phyloP scores from a whole-genome alignment of 2,888 invertebrate species.

The Taenaris catops region DNA sequence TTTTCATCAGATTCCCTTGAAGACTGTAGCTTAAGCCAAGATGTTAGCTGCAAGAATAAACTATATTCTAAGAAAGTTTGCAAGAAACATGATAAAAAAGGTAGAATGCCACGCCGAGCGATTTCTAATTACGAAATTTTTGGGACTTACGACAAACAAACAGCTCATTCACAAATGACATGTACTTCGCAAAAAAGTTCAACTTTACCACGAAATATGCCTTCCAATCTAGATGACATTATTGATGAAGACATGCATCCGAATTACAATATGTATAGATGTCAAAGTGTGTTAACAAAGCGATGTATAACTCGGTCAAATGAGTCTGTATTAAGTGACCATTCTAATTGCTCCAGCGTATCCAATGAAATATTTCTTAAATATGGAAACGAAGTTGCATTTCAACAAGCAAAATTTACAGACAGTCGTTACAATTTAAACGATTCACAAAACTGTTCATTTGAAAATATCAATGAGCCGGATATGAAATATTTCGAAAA shows the following conservation, averaged over 20 bases:
- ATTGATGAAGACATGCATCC: constrained; percentile 64
- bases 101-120: constrained; percentile 81
- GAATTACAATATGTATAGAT: constrained; percentile 64
- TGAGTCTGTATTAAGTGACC: constrained; percentile 70
- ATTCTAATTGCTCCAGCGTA: constrained; percentile 71
- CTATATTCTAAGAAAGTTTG: constrained; percentile 73
- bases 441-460: constrained; percentile 69
- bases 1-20: constrained; percentile 91
- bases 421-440: constrained; percentile 69
- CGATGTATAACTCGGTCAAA: constrained; percentile 81
- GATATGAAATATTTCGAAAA: constrained; percentile 71
- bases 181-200: constrained; percentile 67
- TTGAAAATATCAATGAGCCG: constrained; percentile 60
- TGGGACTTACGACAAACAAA: constrained; percentile 58
- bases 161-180: constrained; percentile 55
- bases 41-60: constrained; percentile 71
- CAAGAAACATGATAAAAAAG: constrained; percentile 71
- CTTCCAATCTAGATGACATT: constrained; percentile 74
- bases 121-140: constrained; percentile 90
- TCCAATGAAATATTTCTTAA: constrained; percentile 74
- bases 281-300: constrained; percentile 71
- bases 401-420: constrained; percentile 63
- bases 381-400: constrained; percentile 70
- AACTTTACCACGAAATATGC: constrained; percentile 73
- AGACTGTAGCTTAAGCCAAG: constrained; percentile 82